These are phyloP conservation scores for Scatophagus argus DNA, from an alignment of 2,113 vertebrate genomes.

Conservation along the genomic window DNA sequence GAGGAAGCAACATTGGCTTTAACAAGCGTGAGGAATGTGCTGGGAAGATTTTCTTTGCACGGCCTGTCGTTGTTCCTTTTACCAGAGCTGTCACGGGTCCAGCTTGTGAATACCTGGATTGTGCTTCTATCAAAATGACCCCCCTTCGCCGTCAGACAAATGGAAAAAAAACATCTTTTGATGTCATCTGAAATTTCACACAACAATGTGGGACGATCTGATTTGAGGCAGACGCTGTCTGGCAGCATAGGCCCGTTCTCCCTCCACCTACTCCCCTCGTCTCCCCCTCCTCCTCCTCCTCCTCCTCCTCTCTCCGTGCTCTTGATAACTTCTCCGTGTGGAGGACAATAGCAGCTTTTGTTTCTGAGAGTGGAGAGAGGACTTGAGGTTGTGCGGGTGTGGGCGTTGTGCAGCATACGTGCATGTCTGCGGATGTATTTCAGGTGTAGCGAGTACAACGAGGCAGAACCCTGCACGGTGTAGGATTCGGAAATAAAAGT, in stretches of 20 bases:
- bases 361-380: constrained; percentile 61
- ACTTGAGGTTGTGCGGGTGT: constrained; percentile 61
- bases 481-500: constrained; percentile 73
- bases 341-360: constrained; percentile 83
- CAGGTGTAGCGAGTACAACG: constrained; percentile 61
- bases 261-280: constrained; percentile 15
- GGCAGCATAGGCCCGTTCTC: constrained; percentile 52
- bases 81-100: constrained; percentile 66
- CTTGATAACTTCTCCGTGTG: constrained; percentile 78
- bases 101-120: constrained; percentile 75
- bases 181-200: constrained; percentile 84
- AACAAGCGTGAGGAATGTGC: constrained; percentile 73
- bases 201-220: constrained; percentile 80
- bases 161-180: constrained; percentile 69
- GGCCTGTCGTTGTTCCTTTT: constrained; percentile 64
- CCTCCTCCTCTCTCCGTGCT: constrained; percentile 52
- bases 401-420: constrained; percentile 48
- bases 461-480: constrained; percentile 38
- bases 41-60: constrained; percentile 62
- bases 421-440: constrained; percentile 59
- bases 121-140: constrained; percentile 69
- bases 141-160: constrained; percentile 38
- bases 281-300: constrained; percentile 30
- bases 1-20: constrained; percentile 67
- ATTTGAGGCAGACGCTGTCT: constrained; percentile 78